Evolutionary conservation across 2,113 vertebrate species (phyloP).

Genomic region (Scomber scombrus): DNA sequence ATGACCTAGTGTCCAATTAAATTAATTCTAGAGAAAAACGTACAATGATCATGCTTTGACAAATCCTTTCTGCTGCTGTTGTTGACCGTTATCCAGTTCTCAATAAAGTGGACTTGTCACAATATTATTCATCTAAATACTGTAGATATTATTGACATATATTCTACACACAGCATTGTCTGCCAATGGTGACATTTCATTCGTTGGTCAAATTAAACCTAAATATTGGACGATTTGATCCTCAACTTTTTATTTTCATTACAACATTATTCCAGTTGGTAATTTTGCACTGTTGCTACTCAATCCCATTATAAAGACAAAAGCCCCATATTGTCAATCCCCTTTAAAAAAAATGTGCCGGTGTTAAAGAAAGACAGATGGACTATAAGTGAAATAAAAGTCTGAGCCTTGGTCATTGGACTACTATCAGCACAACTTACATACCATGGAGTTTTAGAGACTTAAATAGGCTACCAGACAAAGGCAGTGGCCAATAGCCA

Average conservation of each 20-base stretch:
- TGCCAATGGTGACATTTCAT: not conserved
- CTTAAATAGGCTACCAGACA: not conserved
- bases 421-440: not conserved
- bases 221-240: not conserved
- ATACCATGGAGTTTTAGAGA: not conserved
- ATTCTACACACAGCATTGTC: not conserved
- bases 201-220: not conserved
- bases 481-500: not conserved
- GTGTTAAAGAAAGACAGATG: too few species aligned
- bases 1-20: constrained; percentile 9
- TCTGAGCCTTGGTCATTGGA: too few species aligned
- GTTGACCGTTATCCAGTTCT: not conserved
- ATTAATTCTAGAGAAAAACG: constrained; percentile 1
- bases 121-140: not conserved
- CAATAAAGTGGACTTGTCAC: constrained; percentile 2
- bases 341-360: too few species aligned
- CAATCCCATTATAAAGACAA: not conserved
- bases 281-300: not conserved
- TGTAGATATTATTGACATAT: not conserved
- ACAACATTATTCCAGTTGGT: not conserved
- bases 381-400: too few species aligned
- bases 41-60: constrained; percentile 4
- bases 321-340: not conserved
- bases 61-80: not conserved
- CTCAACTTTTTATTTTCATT: not conserved